Evolutionary conservation across 1,140 invertebrate species (phyloP).

Genomic region (Bombus huntii): DNA sequence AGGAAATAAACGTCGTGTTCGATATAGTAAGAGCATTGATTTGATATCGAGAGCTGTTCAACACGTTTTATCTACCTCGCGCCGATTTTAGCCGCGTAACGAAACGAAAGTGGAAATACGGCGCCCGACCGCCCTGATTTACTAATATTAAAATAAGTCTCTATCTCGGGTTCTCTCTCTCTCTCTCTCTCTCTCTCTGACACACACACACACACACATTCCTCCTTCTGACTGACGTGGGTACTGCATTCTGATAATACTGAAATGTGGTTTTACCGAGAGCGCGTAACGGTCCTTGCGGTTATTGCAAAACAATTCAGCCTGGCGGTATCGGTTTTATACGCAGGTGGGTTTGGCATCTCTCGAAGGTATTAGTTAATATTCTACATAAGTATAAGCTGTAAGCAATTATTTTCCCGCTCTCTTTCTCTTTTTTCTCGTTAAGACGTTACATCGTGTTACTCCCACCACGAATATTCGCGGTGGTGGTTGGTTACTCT

Average conservation of each 20-base stretch:
- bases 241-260: constrained; percentile 50
- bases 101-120: constrained; percentile 7
- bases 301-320: constrained; percentile 67
- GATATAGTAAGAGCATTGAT: not conserved
- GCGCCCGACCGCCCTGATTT: not conserved
- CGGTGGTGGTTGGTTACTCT: not conserved
- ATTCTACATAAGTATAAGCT: constrained; percentile 46
- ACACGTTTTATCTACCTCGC: not conserved
- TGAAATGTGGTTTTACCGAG: constrained; percentile 47
- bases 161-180: no score
- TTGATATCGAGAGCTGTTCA: not conserved
- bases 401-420: constrained; percentile 4
- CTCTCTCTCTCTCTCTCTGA: no score
- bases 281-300: constrained; percentile 48
- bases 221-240: constrained; percentile 5
- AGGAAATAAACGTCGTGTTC: not conserved
- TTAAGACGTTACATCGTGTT: not conserved
- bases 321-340: constrained; percentile 14
- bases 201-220: no score
- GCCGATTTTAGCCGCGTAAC: not conserved
- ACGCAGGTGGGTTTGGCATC: constrained; percentile 54
- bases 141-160: constrained; percentile 48
- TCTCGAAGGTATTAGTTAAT: constrained; percentile 53
- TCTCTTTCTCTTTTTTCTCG: constrained; percentile 4
- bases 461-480: no score